Conservation (phyloP, 2,113 vertebrate genomes). For the Pipa parva region DNA sequence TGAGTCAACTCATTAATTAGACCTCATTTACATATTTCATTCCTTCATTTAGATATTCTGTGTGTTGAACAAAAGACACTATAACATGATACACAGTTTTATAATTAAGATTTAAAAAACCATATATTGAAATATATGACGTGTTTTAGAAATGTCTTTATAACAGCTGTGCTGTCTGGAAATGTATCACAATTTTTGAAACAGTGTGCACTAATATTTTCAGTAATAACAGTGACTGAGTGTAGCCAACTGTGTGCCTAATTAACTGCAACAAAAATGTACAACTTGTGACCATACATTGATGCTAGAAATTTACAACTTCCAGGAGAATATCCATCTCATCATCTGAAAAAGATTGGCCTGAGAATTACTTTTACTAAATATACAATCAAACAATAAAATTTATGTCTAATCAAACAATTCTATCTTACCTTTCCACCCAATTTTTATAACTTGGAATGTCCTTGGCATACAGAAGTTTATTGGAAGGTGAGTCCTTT, state of each 20-base stretch:
- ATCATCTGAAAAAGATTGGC: too few relatives aligned
- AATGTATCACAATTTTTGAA: slow-evolving; percentile 39
- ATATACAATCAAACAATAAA: too few relatives aligned
- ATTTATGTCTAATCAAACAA: too few relatives aligned
- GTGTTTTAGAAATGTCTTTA: slow-evolving; percentile 50
- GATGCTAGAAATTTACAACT: too few relatives aligned
- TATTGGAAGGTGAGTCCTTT: slow-evolving; percentile 97
- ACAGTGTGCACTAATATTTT: slow-evolving; percentile 38
- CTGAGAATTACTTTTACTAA: too few relatives aligned
- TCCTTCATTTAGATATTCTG: slow-evolving; percentile 79
- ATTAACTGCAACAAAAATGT: neutral
- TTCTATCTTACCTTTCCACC: slow-evolving; percentile 91
- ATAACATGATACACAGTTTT: slow-evolving; percentile 53
- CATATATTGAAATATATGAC: slow-evolving; percentile 52
- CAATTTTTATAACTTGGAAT: slow-evolving; percentile 99
- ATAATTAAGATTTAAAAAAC: slow-evolving; percentile 59
- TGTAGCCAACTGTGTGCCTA: neutral
- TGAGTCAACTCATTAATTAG: slow-evolving; percentile 92
- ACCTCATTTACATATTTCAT: slow-evolving; percentile 94
- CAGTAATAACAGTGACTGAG: neutral
- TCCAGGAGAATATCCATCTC: too few relatives aligned
- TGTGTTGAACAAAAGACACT: slow-evolving; percentile 52
- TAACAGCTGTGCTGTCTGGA: slow-evolving; percentile 51
- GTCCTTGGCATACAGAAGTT: slow-evolving; percentile 98
- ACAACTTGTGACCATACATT: neutral